Evolutionary conservation across 2,888 invertebrate genomes (phyloP), one percentile per base, ranked within the genome.

Genomic region (Mellilla xanthometata): DNA sequence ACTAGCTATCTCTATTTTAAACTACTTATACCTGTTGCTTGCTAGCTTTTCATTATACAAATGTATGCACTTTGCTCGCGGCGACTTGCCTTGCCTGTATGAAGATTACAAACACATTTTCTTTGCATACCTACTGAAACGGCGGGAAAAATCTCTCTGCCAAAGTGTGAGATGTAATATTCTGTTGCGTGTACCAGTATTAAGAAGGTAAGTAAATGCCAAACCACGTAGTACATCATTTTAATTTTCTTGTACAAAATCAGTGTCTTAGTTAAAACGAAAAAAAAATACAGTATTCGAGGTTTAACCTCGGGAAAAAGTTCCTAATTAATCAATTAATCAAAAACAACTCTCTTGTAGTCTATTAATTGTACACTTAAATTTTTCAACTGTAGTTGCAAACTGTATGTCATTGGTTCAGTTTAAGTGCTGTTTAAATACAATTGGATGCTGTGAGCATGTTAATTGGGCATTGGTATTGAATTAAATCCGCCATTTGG

Each of bases 401-500:
- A n/a, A 5, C 30, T n/a, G n/a, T n/a, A 24, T 32, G 28, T 41
- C 38, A 38, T 41, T 33, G 38, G 12, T 30, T 29, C 42, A 10
- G 28, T 24, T 39, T 28, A 43, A 31, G 34, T 36, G 27, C 22
- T 35, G 23, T 52, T 49, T 43, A 57, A 50, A 52, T 49, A 52
- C 24, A 46, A 54, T 54, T 54, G 48, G 35, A 47, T 35, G 48
- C 56, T 43, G 50, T 49, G 59, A 60, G 52, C 43, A 52, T 56
- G 56, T 56, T 68, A 68, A 73, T 69, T 60, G 62, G 52, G 52
- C 40, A 56, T 52, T 51, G 51, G 56, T 65, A 71, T 70, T 70
- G 57, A 71, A 70, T 70, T 67, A 62, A 73, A 63, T 54, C 53
- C 29, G 45, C 57, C 48, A 64, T 68, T 69, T 58, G 60, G 64